A percentile compares a stretch with the other conserved stretches of the same genome.
Evolutionary conservation across 2,888 invertebrate species (phyloP).

Genomic region (Lepidochrysops patricia): DNA sequence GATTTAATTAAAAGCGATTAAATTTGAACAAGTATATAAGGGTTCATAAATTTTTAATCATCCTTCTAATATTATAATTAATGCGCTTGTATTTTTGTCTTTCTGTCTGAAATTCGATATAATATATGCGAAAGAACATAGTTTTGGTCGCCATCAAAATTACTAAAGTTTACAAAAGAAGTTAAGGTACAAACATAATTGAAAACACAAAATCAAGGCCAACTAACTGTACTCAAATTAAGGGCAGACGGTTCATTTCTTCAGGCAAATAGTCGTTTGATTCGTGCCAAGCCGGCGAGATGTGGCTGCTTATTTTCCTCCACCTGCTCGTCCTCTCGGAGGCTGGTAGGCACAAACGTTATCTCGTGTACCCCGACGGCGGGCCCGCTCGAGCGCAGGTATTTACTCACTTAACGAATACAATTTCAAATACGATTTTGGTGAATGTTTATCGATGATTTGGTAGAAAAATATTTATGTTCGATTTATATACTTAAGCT

Average conservation of each 20-base stretch:
- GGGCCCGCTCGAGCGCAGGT: slow-evolving; percentile 76
- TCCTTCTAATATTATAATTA: no score
- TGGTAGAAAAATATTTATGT: no score
- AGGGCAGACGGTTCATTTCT: slow-evolving; percentile 62
- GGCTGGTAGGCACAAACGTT: slow-evolving; percentile 61
- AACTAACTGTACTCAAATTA: not conserved
- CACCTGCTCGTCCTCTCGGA: slow-evolving; percentile 41
- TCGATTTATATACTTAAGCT: no score
- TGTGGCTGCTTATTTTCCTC: slow-evolving; percentile 49
- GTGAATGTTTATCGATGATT: not conserved
- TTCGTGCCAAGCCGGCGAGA: slow-evolving; percentile 32
- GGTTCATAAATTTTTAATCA: no score
- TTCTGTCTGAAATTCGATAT: no score
- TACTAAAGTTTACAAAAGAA: no score
- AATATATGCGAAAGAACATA: no score
- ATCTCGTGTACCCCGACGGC: slow-evolving; percentile 75
- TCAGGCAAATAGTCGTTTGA: slow-evolving; percentile 56
- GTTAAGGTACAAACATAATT: no score
- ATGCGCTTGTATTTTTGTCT: no score
- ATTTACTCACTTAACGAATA: slow-evolving; percentile 22
- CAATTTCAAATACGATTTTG: not conserved
- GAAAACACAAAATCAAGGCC: not conserved
- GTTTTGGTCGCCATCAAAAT: no score
- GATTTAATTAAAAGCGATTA: no score
- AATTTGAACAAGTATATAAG: no score